These are phyloP conservation scores for Labrus mixtus DNA, from an alignment of 2,113 vertebrate genomes.

Conservation along the genomic window DNA sequence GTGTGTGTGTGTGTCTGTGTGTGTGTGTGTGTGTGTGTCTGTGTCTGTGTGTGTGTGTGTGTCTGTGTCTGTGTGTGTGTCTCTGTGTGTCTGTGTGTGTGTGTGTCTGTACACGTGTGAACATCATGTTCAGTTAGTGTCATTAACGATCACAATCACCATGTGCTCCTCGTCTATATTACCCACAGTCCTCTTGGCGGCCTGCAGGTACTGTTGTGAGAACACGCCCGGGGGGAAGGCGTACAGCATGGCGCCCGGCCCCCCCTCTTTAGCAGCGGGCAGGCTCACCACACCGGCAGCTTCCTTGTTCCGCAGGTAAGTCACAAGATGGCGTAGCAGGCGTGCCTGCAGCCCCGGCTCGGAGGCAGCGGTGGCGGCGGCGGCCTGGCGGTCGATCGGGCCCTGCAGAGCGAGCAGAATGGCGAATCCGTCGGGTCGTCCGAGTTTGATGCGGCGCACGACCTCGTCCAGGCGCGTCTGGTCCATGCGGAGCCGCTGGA, in stretches of 20 bases:
- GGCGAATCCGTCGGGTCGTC: slow-evolving; percentile 91
- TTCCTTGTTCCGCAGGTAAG: slow-evolving; percentile 99
- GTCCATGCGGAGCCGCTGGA: slow-evolving; percentile 96
- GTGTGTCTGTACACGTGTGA: not conserved
- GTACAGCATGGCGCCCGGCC: slow-evolving; percentile 94
- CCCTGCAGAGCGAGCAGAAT: slow-evolving; percentile 95
- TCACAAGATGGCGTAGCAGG: slow-evolving; percentile 97
- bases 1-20: slow-evolving; percentile 10
- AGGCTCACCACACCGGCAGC: slow-evolving; percentile 97
- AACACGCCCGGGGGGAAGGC: slow-evolving; percentile 98
- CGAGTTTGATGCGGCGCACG: slow-evolving; percentile 92
- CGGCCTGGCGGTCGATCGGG: slow-evolving; percentile 78
- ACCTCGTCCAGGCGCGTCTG: slow-evolving; percentile 98
- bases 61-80: slow-evolving; percentile 10
- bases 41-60: slow-evolving; percentile 8
- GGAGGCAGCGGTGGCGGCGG: slow-evolving; percentile 80
- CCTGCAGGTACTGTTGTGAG: slow-evolving; percentile 96
- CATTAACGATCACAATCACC: slow-evolving; percentile 95
- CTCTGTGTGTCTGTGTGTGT: no score
- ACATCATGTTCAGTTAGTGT: slow-evolving; percentile 86
- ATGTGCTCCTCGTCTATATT: slow-evolving; percentile 97
- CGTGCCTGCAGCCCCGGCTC: slow-evolving; percentile 95
- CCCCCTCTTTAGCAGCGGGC: slow-evolving; percentile 90
- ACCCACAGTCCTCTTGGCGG: slow-evolving; percentile 92
- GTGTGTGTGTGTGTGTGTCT: slow-evolving; percentile 8